phyloP scores from a whole-genome alignment of 2,888 invertebrate genomes.

The Copidosoma aretas region DNA sequence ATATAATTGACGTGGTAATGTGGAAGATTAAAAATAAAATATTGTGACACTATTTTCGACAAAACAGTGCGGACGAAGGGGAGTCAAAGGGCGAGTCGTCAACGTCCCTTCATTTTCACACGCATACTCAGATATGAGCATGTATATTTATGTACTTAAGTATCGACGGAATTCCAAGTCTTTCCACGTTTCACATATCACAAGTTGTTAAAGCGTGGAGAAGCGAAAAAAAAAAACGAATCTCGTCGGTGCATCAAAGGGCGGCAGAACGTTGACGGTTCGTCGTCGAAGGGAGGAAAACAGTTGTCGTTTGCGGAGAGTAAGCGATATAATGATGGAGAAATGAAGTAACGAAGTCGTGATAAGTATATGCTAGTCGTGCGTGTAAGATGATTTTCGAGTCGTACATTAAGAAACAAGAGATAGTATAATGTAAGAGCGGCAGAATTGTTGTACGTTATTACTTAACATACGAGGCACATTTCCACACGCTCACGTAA shows the following conservation, averaged over 20 bases:
- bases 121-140: neutral
- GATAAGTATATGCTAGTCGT: conserved; percentile 39
- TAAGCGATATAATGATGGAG: neutral
- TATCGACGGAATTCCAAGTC: conserved; percentile 23
- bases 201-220: conserved; percentile 35
- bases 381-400: conserved; percentile 5
- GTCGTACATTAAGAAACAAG: neutral
- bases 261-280: conserved; percentile 8
- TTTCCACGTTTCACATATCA: conserved; percentile 40
- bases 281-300: neutral
- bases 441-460: conserved; percentile 26
- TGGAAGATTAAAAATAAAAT: neutral
- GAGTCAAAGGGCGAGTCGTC: neutral
- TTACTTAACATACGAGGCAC: conserved; percentile 17
- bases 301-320: conserved; percentile 8
- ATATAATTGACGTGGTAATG: neutral
- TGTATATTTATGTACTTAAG: neutral
- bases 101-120: neutral
- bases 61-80: neutral
- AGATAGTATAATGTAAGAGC: neutral
- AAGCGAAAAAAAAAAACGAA: conserved; percentile 25
- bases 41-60: neutral
- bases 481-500: conserved; percentile 18
- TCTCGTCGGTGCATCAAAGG: conserved; percentile 3
- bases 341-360: conserved; percentile 28